phyloP scores from a whole-genome alignment of 2,797 vertebrate genomes.

The Hemitrygon akajei region DNA sequence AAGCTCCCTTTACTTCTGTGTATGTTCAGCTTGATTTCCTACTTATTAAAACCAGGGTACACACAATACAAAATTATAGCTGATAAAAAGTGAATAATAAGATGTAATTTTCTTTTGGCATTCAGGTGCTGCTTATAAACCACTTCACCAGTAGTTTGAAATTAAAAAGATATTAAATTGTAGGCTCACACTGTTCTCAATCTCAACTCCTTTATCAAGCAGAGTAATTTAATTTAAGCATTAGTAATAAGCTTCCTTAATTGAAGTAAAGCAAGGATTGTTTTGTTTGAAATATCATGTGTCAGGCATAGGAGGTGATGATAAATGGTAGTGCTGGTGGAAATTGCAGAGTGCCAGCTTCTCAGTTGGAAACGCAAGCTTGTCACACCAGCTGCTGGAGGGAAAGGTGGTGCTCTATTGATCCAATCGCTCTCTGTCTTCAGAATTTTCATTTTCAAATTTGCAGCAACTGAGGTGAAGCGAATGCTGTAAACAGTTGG shows the following conservation, averaged over 20 bases:
- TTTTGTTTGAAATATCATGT: neutral
- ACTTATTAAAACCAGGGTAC: neutral
- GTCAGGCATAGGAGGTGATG: neutral
- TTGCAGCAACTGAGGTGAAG: slow-evolving; percentile 23
- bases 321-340: slow-evolving; percentile 17
- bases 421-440: slow-evolving; percentile 13
- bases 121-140: neutral
- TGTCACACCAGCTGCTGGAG: neutral
- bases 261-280: neutral
- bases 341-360: neutral
- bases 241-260: slow-evolving; percentile 26
- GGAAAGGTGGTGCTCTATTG: neutral
- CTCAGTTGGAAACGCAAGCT: neutral
- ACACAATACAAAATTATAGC: neutral
- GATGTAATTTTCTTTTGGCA: neutral
- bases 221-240: slow-evolving; percentile 20
- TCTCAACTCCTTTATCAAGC: neutral
- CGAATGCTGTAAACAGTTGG: neutral
- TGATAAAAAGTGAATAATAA: slow-evolving; percentile 10
- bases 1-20: slow-evolving; percentile 6
- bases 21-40: slow-evolving; percentile 7
- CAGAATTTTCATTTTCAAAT: slow-evolving; percentile 26
- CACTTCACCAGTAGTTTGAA: neutral
- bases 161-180: slow-evolving; percentile 34
- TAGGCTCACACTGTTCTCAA: slow-evolving; percentile 1